Evolutionary conservation across 2,113 vertebrate species (phyloP).

Genomic region (Uria lomvia): DNA sequence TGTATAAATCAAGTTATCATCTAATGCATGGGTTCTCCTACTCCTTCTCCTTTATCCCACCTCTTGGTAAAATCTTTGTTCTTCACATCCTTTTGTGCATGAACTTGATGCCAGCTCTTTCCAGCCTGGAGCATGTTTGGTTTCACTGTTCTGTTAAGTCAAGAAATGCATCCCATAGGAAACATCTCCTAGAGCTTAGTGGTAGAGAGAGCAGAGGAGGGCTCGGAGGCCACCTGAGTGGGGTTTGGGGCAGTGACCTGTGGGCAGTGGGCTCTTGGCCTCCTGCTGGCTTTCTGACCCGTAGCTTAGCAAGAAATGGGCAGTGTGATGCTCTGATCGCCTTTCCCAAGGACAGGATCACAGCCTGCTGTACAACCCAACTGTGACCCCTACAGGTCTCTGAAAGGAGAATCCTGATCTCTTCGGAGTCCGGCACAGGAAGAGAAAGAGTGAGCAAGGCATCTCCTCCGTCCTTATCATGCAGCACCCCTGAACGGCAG

Average conservation of each 20-base stretch:
- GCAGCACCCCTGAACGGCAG: neutral
- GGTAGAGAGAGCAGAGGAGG: neutral
- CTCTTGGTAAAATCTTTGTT: neutral
- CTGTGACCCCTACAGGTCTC: conserved; percentile 40
- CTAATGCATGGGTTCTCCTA: neutral
- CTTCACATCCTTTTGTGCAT: neutral
- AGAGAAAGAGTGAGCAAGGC: neutral
- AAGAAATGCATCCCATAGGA: neutral
- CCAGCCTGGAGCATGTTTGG: neutral
- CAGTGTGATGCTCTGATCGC: neutral
- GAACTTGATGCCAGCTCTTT: neutral
- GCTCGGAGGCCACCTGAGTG: neutral
- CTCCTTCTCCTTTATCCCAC: neutral
- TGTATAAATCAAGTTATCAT: neutral
- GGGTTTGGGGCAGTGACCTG: neutral
- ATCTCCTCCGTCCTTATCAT: neutral
- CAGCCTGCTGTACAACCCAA: neutral
- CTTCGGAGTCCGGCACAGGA: neutral
- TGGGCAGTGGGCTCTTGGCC: neutral
- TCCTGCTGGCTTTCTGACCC: neutral
- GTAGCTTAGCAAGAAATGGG: neutral
- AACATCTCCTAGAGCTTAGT: neutral
- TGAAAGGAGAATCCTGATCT: neutral
- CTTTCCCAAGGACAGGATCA: neutral
- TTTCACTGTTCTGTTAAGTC: neutral